Evolutionary conservation across 2,113 vertebrate genomes (phyloP).

Genomic region (Menura novaehollandiae): DNA sequence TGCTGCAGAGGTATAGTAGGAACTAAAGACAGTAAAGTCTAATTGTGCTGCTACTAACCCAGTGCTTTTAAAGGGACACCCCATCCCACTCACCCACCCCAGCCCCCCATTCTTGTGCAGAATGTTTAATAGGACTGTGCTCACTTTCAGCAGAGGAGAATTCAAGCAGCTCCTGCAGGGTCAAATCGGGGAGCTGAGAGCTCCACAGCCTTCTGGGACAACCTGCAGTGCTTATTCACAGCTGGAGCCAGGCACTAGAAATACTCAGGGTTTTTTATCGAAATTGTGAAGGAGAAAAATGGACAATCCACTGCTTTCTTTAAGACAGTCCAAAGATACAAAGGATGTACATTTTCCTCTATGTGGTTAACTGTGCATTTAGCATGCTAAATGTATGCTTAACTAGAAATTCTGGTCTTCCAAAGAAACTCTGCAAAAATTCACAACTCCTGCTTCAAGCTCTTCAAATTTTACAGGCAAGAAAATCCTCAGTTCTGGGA

Average conservation of each 20-base stretch:
- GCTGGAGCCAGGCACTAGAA: background rate
- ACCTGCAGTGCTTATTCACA: background rate
- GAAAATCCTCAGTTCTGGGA: background rate
- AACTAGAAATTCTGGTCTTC: background rate
- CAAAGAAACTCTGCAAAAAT: background rate
- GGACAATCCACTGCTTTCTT: background rate
- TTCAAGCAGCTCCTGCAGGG: conserved; percentile 7
- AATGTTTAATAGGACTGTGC: background rate
- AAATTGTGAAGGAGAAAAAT: background rate
- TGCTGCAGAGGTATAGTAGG: conserved; percentile 56
- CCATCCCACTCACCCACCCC: background rate
- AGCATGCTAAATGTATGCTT: background rate
- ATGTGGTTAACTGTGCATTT: background rate
- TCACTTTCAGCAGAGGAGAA: conserved; percentile 4
- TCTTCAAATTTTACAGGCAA: background rate
- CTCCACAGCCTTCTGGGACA: background rate
- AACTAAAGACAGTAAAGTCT: conserved; percentile 44
- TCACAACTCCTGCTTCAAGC: background rate
- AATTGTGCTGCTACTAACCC: conserved; percentile 45
- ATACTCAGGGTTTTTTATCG: background rate
- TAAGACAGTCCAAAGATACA: background rate
- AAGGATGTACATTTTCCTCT: background rate
- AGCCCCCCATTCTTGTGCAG: background rate
- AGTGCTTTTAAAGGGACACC: conserved; percentile 1
- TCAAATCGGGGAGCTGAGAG: background rate